A percentile compares a stretch with the other conserved stretches of the same genome.
Conservation (phyloP, 2,113 vertebrate genomes). For the Sitta europaea region DNA sequence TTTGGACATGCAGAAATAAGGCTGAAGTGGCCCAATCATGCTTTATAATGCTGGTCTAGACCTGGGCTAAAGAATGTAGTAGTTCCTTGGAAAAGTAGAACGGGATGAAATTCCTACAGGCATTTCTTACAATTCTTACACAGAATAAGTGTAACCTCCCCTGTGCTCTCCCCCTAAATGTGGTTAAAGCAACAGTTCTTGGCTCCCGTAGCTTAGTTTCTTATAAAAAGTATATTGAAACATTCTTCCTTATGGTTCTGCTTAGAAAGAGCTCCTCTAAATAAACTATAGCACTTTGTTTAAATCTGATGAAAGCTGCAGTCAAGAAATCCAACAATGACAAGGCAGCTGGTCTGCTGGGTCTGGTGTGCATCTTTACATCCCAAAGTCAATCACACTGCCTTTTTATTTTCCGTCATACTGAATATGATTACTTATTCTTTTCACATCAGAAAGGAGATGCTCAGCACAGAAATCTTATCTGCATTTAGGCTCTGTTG, state of each 20-base stretch:
- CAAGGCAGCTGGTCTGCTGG: neutral
- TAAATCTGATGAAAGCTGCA: neutral
- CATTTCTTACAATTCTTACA: neutral
- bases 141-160: neutral
- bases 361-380: neutral
- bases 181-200: neutral
- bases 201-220: neutral
- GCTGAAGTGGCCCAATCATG: neutral
- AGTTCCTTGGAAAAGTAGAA: neutral
- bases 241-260: neutral
- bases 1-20: neutral
- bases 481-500: neutral
- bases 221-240: neutral
- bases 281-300: neutral
- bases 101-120: neutral
- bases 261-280: neutral
- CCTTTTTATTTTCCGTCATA: neutral
- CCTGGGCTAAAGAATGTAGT: neutral
- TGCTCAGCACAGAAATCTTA: neutral
- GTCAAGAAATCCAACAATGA: neutral
- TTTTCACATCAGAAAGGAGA: neutral
- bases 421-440: neutral
- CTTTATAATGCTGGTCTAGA: neutral
- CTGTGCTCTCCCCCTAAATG: neutral
- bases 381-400: neutral